Evolutionary conservation across 2,888 invertebrate species (phyloP), one percentile per base, ranked within the genome.

Genomic region (Apeira syringaria): DNA sequence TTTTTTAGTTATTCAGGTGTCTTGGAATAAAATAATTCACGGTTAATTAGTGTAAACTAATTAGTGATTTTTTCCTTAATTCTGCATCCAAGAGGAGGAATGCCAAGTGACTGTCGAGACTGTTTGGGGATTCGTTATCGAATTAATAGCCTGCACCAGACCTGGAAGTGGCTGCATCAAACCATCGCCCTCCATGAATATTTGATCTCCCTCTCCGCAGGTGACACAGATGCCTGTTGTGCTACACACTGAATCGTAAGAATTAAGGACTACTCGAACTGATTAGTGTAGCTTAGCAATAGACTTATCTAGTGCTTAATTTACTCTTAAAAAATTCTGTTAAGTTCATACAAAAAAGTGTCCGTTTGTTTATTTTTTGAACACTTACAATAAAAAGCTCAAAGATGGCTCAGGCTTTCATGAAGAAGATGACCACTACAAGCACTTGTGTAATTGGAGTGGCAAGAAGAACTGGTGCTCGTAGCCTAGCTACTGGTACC

Each of bases 151-250:
- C 94, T 96, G 89, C 96, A 97, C 90, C 96, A 96, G 90, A 97
- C 97, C 79, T 97, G 96, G 95, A 97, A 97, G 96, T 97, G 97
- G 97, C 91, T 97, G 82, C 97, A 97, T 83, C 96, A 96, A 85
- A 97, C 97, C 58, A 94, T 95, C 72, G 94, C 94, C 67, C 92
- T 97, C 49, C 97, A 97, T 92, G 95, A 96, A 71, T 96, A 96
- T 74, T 91, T 97, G 70, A 95, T 96, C 86, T 93, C 95, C 64
- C 92, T 96, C 68, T 94, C 94, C 55, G 91, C 95, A 61, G 94
- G 94, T 70, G 93, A 94, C 85, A 93, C 94, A 85, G 92, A 94
- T 64, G 82, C 83, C 64, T 74, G 74, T 58, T 67, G 64, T 53
- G 51, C 64, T 58, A 68, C 55, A 68, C 74, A 75, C 61, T 88